Base-by-base conservation (phyloP, 2,888 invertebrate species). In the Rhyacophila evoluta region DNA sequence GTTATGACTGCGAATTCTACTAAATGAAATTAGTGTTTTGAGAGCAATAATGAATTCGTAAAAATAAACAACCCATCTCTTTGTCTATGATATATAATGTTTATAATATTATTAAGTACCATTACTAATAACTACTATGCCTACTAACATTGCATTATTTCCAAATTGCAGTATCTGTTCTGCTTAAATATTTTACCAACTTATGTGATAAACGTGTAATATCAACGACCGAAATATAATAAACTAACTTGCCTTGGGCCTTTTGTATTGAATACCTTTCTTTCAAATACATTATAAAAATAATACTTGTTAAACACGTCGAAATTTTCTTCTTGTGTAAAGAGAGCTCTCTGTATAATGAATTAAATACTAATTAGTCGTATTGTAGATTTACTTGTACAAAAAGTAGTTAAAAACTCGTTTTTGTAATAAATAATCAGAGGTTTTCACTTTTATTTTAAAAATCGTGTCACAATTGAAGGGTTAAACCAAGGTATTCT, bases 161-260 rank as follows among this genome's bases (percentile, higher is more conserved):
- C 19, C 55, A 25, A 15, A 25, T 1, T 10, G 55, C 55, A 55
- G 55, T 55, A 55, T 55, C 55, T 1, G 55, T 55, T 55, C 55
- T 55, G 55, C 25, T 55, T 55, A 19, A 55, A 55, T 55, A 5
- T 55, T 55, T 55, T 55, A 55, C 55, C 55, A 55, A 55, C 55
- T 55, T 19, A 55, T 55, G 55, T 55, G 55, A 55, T 55, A 55
- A 55, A 55, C 55, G 15, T 55, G 19, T 55, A 25, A 55, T 55
- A 19, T 25, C 55, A 19, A 55, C 15, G 55, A 55, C 10, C 25
- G 55, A 55, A 55, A 55, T 55, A 25, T 55, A 25, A 55, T 55
- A 19, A 55, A 19, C 19, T 55, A 12, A 55, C 10, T 41, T 11
- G 15, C n/a, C 15, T 41, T 15, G 19, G 41, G 41, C 19, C 15